phyloP scores from a whole-genome alignment of 2,113 vertebrate genomes.

The Rhynchomys soricoides region DNA sequence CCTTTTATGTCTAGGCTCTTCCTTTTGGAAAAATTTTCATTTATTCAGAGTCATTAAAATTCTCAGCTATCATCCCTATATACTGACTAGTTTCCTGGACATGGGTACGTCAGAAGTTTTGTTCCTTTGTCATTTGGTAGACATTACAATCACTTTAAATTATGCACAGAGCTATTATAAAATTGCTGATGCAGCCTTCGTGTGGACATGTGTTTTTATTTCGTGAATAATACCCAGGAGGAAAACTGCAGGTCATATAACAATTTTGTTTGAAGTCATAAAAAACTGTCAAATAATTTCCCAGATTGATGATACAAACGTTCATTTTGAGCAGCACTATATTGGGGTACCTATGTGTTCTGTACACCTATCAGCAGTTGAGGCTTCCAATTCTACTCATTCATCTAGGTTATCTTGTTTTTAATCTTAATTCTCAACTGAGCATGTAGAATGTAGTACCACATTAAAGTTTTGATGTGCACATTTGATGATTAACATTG shows the following conservation, averaged over 20 bases:
- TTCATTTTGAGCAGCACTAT: neutral
- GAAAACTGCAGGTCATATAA: neutral
- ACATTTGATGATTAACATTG: neutral
- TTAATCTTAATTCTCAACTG: neutral
- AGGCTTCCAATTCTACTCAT: neutral
- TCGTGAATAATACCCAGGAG: neutral
- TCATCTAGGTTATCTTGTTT: neutral
- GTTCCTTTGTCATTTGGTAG: neutral
- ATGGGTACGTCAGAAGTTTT: neutral
- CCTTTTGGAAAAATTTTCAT: neutral
- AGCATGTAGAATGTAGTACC: fast-evolving
- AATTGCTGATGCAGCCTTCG: neutral
- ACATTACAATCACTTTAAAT: neutral
- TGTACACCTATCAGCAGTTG: neutral
- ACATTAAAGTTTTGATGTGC: neutral
- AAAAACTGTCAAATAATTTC: neutral
- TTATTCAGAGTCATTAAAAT: neutral
- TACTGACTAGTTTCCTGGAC: neutral
- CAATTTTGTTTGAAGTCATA: neutral
- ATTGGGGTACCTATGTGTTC: neutral
- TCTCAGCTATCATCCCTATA: neutral
- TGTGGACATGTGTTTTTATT: neutral
- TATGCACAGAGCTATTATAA: neutral
- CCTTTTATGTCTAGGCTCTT: neutral
- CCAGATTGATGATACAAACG: neutral